phyloP scores from a whole-genome alignment of 2,113 vertebrate species.

The Murina feae region DNA sequence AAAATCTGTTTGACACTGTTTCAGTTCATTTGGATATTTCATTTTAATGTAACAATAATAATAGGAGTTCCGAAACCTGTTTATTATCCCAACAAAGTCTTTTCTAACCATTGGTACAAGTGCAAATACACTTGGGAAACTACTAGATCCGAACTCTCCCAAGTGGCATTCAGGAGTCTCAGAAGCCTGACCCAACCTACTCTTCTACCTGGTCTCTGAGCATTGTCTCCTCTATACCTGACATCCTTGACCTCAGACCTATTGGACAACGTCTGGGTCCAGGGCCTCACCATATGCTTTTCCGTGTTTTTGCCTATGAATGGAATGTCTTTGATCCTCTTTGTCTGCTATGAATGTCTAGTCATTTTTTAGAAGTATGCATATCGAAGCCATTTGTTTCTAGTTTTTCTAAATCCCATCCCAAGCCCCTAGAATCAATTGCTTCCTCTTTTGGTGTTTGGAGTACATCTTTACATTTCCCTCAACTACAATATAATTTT shows the following conservation, averaged over 20 bases:
- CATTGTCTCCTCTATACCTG: background rate
- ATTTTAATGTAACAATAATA: background rate
- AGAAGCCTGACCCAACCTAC: background rate
- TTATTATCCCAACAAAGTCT: background rate
- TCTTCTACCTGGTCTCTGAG: background rate
- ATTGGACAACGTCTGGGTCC: background rate
- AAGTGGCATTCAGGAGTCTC: background rate
- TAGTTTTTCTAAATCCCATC: background rate
- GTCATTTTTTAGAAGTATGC: background rate
- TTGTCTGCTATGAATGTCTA: background rate
- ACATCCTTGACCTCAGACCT: background rate
- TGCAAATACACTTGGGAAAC: background rate
- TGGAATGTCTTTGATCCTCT: background rate
- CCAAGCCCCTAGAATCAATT: background rate
- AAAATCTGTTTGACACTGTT: background rate
- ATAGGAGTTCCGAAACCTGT: background rate
- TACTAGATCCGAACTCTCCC: background rate
- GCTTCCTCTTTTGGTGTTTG: background rate
- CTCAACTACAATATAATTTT: background rate
- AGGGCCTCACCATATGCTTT: too few relatives aligned
- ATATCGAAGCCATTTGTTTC: background rate
- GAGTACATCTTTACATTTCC: background rate
- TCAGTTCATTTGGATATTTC: background rate
- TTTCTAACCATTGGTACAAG: background rate
- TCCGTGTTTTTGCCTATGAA: background rate